Evolutionary conservation across 2,888 invertebrate genomes (phyloP).

Genomic region (Gari tellinella): DNA sequence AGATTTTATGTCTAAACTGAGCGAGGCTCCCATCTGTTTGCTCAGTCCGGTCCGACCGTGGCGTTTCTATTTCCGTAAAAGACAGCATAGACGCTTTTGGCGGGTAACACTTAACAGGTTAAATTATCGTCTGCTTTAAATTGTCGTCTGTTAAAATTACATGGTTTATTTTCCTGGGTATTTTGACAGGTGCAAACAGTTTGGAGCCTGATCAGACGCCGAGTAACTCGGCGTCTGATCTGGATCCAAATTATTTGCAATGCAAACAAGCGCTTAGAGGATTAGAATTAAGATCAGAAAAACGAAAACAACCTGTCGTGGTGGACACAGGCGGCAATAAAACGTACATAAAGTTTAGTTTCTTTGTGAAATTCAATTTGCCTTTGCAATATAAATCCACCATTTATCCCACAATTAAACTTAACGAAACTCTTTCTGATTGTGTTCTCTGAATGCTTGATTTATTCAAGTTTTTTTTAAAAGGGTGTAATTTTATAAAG

Average conservation of each 20-base stretch:
- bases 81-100: too few relatives aligned
- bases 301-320: constrained; percentile 19
- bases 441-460: constrained; percentile 32
- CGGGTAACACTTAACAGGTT: too few relatives aligned
- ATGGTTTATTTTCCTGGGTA: too few relatives aligned
- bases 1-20: constrained; percentile 36
- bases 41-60: too few relatives aligned
- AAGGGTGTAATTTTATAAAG: too few relatives aligned
- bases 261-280: constrained; percentile 20
- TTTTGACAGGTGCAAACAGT: too few relatives aligned
- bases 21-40: constrained; percentile 39
- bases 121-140: too few relatives aligned
- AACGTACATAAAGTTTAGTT: constrained; percentile 52
- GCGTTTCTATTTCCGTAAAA: too few relatives aligned
- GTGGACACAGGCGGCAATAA: constrained; percentile 43
- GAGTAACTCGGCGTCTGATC: too few relatives aligned
- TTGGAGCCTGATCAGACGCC: too few relatives aligned
- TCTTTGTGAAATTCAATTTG: constrained; percentile 62
- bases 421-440: constrained; percentile 41
- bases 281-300: constrained; percentile 34
- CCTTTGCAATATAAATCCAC: constrained; percentile 37
- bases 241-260: not conserved
- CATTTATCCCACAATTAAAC: constrained; percentile 51
- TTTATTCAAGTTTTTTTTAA: constrained; percentile 21
- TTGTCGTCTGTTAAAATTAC: too few relatives aligned